Evolutionary conservation across 2,113 vertebrate species (phyloP).

Genomic region (Petrocephalus microphthalmus): DNA sequence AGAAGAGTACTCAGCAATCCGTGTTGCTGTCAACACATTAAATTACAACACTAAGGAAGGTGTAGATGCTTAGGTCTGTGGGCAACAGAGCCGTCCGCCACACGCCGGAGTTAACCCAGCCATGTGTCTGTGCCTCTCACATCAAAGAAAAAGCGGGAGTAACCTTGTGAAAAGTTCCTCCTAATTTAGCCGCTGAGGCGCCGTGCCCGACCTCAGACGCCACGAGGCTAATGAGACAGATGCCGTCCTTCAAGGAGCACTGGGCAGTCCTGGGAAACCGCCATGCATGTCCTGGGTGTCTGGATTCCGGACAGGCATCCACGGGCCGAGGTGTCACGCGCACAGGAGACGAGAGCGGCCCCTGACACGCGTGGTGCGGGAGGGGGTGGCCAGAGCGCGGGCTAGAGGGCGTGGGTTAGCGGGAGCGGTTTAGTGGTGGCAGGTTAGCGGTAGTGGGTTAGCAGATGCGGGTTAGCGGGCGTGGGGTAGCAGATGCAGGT

Average conservation of each 20-base stretch:
- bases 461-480: too few species aligned
- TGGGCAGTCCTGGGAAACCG: constrained; percentile 5
- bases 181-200: background rate
- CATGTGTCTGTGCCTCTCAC: background rate
- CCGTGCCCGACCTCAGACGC: constrained; percentile 1
- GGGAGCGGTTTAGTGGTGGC: too few species aligned
- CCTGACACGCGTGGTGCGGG: background rate
- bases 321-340: background rate
- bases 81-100: background rate
- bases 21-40: background rate
- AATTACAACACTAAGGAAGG: background rate
- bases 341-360: background rate
- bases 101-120: background rate
- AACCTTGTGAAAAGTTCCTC: constrained; percentile 16
- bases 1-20: background rate
- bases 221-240: constrained; percentile 15
- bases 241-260: constrained; percentile 18
- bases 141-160: background rate
- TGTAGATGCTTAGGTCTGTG: background rate
- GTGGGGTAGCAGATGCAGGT: too few species aligned
- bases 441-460: too few species aligned
- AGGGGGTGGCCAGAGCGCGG: background rate
- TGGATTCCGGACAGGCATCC: background rate
- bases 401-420: background rate
- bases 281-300: constrained; percentile 9